Evolutionary conservation across 1,140 invertebrate species (phyloP).

Genomic region (Caenorhabditis brenneri): DNA sequence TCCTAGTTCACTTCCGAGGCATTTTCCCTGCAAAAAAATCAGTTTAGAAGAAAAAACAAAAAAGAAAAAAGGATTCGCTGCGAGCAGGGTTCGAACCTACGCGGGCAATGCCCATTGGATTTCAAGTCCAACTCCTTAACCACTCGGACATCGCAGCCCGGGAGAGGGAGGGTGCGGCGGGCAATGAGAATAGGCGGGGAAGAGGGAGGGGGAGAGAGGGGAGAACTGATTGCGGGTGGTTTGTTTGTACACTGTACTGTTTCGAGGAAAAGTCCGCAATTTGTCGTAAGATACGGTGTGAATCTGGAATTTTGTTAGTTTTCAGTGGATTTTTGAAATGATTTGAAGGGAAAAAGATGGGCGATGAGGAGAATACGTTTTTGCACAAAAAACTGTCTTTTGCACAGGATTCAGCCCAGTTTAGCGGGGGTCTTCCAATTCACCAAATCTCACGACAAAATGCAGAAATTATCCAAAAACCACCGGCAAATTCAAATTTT

Average conservation of each 20-base stretch:
- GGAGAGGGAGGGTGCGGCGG: not conserved
- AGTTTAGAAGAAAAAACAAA: not conserved
- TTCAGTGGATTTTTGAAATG: too few relatives aligned
- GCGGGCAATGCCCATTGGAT: constrained; percentile 86
- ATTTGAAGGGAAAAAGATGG: too few relatives aligned
- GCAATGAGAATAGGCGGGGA: not conserved
- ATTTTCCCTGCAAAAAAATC: constrained; percentile 8
- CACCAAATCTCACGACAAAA: too few relatives aligned
- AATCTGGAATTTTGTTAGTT: too few relatives aligned
- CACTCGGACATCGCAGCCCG: constrained; percentile 84
- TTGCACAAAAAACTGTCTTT: too few relatives aligned
- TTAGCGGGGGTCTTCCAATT: too few relatives aligned
- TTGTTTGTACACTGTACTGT: not conserved
- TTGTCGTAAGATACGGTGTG: too few relatives aligned
- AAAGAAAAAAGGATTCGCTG: constrained; percentile 74
- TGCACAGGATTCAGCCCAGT: too few relatives aligned
- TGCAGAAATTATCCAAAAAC: too few relatives aligned
- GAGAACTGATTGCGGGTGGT: not conserved
- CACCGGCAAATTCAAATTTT: too few relatives aligned
- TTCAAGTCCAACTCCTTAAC: constrained; percentile 89
- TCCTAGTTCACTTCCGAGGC: constrained; percentile 8
- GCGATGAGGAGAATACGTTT: too few relatives aligned
- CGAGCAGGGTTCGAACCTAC: constrained; percentile 87
- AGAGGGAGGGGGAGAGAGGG: not conserved
- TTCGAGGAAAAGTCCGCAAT: not conserved